These are phyloP conservation scores for Bagarius yarrelli DNA, from an alignment of 2,113 vertebrate species.

Conservation along the genomic window DNA sequence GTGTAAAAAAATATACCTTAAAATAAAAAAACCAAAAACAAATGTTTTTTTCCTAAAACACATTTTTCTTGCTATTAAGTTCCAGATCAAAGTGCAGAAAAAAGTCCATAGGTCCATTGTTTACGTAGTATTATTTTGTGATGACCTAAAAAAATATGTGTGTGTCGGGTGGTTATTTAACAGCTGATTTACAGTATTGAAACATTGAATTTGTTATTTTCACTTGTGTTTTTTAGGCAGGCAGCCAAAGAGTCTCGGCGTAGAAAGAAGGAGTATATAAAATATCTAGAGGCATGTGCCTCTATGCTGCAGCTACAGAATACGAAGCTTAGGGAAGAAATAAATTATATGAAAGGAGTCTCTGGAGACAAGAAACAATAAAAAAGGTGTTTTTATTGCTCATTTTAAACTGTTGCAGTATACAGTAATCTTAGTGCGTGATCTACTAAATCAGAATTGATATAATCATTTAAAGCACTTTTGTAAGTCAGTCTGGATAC, in stretches of 20 bases:
- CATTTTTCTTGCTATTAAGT: constrained; percentile 46
- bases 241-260: too few relatives aligned
- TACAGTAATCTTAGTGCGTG: too few relatives aligned
- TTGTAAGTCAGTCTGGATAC: too few relatives aligned
- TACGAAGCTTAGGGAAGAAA: constrained; percentile 60
- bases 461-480: background rate
- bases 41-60: constrained; percentile 50
- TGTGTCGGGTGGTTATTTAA: constrained; percentile 6
- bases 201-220: constrained; percentile 60
- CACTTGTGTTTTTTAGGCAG: constrained; percentile 76
- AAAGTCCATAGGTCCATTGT: constrained; percentile 52
- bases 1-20: too few relatives aligned
- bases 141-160: constrained; percentile 10
- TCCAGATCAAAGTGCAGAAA: constrained; percentile 23
- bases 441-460: too few relatives aligned
- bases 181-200: background rate
- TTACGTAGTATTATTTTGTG: background rate
- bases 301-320: too few relatives aligned
- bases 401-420: too few relatives aligned
- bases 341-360: constrained; percentile 74
- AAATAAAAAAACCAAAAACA: too few relatives aligned
- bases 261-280: too few relatives aligned
- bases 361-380: constrained; percentile 37
- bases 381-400: too few relatives aligned
- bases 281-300: constrained; percentile 55